These are phyloP conservation scores for Petrosia ficiformis DNA, from an alignment of 37 sponge, comb jelly and placozoan genomes.

Conservation along the genomic window DNA sequence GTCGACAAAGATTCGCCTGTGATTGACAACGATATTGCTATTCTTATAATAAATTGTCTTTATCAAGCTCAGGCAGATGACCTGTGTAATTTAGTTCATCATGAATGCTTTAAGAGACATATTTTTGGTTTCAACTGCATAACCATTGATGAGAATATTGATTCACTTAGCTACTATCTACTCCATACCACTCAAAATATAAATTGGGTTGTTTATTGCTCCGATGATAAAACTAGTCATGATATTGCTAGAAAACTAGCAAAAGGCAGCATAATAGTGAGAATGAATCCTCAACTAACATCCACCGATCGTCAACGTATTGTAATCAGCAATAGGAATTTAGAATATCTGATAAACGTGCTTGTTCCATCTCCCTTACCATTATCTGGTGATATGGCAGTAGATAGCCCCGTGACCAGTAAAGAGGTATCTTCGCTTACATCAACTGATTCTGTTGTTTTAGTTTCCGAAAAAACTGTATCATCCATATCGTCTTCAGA, in stretches of 20 bases:
- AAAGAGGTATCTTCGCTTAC: no score
- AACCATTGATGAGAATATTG: not conserved
- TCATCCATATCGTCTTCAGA: not conserved
- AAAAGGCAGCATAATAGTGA: not conserved
- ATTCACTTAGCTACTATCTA: not conserved
- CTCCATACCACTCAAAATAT: not conserved
- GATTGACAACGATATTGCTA: not conserved
- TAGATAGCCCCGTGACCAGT: no score
- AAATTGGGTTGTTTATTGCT: not conserved
- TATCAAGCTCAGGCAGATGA: not conserved
- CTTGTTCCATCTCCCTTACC: not conserved
- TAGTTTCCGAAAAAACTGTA: not conserved
- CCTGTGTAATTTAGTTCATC: not conserved
- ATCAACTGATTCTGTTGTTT: not conserved
- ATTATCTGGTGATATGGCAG: not conserved
- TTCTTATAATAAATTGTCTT: not conserved
- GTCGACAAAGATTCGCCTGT: not conserved
- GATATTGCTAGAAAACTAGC: not conserved
- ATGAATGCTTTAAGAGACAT: not conserved
- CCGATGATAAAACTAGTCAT: not conserved
- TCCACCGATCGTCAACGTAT: not conserved
- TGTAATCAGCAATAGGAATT: not conserved
- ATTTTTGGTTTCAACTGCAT: not conserved
- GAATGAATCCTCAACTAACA: not conserved
- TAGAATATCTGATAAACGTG: not conserved